Conservation (phyloP, 2,888 invertebrate genomes). For the Phytoseiulus persimilis region DNA sequence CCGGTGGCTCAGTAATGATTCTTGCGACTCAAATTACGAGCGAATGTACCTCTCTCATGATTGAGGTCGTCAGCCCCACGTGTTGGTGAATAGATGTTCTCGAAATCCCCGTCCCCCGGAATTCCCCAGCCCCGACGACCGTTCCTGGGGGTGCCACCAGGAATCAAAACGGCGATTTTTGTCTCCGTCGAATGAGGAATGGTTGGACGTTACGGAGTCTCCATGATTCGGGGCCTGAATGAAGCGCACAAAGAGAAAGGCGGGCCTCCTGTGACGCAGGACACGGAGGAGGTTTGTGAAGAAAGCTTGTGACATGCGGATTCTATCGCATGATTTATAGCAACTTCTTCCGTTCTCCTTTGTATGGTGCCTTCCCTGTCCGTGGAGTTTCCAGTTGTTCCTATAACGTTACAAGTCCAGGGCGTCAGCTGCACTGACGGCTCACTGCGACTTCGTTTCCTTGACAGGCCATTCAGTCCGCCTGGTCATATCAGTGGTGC, state of each 20-base stretch:
- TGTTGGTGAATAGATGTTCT: too few relatives aligned
- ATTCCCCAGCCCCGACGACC: too few relatives aligned
- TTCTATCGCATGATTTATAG: not conserved
- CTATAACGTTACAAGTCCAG: not conserved
- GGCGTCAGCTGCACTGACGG: not conserved
- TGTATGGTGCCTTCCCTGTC: not conserved
- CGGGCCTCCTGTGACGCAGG: not conserved
- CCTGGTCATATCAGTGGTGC: not conserved
- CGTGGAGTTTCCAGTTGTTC: not conserved
- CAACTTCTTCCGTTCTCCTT: not conserved
- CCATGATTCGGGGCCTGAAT: not conserved
- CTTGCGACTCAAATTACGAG: too few relatives aligned
- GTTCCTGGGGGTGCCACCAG: too few relatives aligned
- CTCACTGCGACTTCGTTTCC: not conserved
- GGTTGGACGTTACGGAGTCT: too few relatives aligned
- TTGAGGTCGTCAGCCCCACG: too few relatives aligned
- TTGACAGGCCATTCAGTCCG: not conserved
- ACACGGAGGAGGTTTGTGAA: not conserved
- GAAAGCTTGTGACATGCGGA: not conserved
- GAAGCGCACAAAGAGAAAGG: not conserved
- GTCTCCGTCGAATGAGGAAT: too few relatives aligned
- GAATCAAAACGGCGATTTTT: too few relatives aligned
- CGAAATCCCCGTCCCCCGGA: too few relatives aligned
- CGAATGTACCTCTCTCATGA: too few relatives aligned
- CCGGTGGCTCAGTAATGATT: too few relatives aligned